phyloP scores from a whole-genome alignment of 2,797 vertebrate species.

The Chaetophractus vellerosus region DNA sequence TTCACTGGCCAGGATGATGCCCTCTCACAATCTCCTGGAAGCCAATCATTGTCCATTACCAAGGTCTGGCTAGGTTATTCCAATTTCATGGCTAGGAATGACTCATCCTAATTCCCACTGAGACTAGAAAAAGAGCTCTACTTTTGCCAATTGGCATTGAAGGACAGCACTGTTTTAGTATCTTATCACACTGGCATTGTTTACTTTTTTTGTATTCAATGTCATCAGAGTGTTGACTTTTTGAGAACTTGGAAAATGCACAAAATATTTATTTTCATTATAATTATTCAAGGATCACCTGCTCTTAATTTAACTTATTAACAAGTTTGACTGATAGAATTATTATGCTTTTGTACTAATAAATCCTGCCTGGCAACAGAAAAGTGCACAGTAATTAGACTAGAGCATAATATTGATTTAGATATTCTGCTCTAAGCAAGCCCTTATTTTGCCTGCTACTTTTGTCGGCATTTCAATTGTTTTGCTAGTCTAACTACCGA shows the following conservation, averaged over 20 bases:
- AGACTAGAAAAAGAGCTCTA: not conserved
- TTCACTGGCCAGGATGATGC: not conserved
- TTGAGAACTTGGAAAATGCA: not conserved
- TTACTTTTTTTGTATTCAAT: not conserved
- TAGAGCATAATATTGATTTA: constrained; percentile 58
- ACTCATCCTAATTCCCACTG: not conserved
- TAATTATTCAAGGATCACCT: not conserved
- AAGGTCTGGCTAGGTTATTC: not conserved
- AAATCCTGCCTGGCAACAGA: not conserved
- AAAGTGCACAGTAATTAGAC: constrained; percentile 63
- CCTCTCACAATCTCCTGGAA: not conserved
- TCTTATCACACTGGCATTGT: not conserved
- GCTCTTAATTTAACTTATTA: constrained; percentile 60
- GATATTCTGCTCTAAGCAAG: constrained; percentile 55
- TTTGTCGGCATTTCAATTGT: constrained; percentile 56
- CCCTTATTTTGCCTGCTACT: constrained; percentile 51
- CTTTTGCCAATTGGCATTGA: not conserved
- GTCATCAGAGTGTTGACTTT: not conserved
- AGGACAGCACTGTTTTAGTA: not conserved
- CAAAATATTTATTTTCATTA: constrained; percentile 26
- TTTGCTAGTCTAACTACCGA: constrained; percentile 70
- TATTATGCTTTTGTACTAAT: constrained; percentile 14
- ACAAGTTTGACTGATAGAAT: constrained; percentile 59
- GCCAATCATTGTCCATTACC: not conserved
- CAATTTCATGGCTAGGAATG: not conserved